Conservation (phyloP, 2,113 vertebrate genomes). For the Atlantisia rogersi region DNA sequence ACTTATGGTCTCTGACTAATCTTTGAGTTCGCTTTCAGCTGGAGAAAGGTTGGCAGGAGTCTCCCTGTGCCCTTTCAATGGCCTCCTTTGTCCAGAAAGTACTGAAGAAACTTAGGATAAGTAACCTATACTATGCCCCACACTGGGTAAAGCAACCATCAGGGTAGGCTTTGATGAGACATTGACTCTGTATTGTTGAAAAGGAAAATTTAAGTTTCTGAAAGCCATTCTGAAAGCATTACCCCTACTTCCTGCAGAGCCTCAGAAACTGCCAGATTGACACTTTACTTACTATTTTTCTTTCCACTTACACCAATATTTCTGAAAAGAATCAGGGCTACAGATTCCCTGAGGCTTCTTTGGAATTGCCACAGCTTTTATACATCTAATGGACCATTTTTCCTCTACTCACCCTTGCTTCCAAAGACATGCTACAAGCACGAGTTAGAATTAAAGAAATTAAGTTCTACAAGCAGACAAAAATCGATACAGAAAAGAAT, state of each 20-base stretch:
- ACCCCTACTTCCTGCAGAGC: neutral
- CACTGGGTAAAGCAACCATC: neutral
- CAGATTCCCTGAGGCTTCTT: slow-evolving; percentile 11
- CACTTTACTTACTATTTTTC: slow-evolving; percentile 38
- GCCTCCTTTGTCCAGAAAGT: neutral
- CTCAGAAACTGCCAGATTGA: slow-evolving; percentile 15
- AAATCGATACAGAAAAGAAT: neutral
- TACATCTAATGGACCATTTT: neutral
- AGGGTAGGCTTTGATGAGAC: neutral
- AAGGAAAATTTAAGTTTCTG: slow-evolving; percentile 18
- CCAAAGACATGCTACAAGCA: neutral
- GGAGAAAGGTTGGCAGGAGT: neutral
- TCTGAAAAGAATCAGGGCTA: slow-evolving; percentile 10
- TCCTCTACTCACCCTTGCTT: neutral
- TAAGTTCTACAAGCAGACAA: neutral
- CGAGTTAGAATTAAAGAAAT: neutral
- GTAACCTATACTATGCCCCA: neutral
- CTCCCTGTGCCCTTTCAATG: neutral
- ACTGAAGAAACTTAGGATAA: neutral
- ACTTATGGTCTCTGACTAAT: neutral
- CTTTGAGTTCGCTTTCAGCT: neutral
- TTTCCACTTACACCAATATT: slow-evolving; percentile 24
- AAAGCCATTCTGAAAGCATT: neutral
- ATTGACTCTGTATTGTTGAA: neutral
- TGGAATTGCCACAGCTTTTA: neutral